Evolutionary conservation across 2,113 vertebrate species (phyloP), one percentile per base, ranked within the genome.

Genomic region (Bucco capensis): DNA sequence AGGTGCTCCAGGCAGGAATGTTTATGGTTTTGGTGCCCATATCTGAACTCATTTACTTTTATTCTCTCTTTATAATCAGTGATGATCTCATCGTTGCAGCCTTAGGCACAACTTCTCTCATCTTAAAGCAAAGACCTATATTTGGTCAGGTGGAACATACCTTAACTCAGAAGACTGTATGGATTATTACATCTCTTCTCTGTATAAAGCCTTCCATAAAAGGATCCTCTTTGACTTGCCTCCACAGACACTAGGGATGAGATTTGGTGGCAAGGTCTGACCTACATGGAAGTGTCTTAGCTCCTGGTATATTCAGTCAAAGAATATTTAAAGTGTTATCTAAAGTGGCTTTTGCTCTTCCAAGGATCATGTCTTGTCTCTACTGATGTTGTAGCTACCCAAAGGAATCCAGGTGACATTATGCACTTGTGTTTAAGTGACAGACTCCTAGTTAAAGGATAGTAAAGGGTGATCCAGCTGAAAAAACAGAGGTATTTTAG

Each of bases 11-110:
- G 93, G 91, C 81, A 92, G 57, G 85, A 94, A 76, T 85, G 58
- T 95, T 95, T 93, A 65, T 72, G 71, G 0, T 79, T 94, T 92
- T 79, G 71, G 49, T 95, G 84, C 74, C 78, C 0, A 0, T 76
- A 84, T 84, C 49, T 91, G 77, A 92, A 92, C 87, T 93, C 33
- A 81, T 92, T 93, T 87, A 89, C 66, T 92, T 92, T 92, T 92
- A 76, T 93, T 94, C 57, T 96, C 64, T 79, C 70, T 82, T 84
- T 82, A 47, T 89, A 89, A 92, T 93, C 66, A 66, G 74, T 61
- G 77, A 42, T 95, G 89, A 94, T 72, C 78, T 93, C 93, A 95
- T 57, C 0, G 6, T 72, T 72, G 30, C 15, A 76, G 40, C 93
- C 46, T 19, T 33, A 76, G 84, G 94, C 74, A 37, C 19, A 61